phyloP scores from a whole-genome alignment of 2,888 invertebrate species.

The Tetranychus piercei region DNA sequence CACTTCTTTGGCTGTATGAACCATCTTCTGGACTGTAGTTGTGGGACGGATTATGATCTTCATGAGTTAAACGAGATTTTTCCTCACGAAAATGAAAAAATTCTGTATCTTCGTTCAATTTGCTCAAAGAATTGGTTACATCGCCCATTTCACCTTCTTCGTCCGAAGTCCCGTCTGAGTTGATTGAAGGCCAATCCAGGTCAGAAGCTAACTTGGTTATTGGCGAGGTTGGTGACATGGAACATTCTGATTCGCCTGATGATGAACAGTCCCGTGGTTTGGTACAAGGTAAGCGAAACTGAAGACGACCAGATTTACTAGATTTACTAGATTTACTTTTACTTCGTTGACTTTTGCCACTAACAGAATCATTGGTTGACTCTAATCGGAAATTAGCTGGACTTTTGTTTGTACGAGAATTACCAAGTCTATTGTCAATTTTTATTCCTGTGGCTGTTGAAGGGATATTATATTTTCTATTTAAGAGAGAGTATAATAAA shows the following conservation, averaged over 20 bases:
- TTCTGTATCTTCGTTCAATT: neutral
- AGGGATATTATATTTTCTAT: neutral
- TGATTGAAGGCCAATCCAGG: slow-evolving; percentile 21
- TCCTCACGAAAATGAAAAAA: neutral
- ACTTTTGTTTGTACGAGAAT: neutral
- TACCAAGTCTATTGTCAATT: neutral
- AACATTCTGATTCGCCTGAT: slow-evolving; percentile 10
- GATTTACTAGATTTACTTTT: neutral
- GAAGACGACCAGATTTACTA: neutral
- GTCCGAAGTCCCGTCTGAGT: slow-evolving; percentile 28
- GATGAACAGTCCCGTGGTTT: neutral
- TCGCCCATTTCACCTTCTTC: slow-evolving; percentile 27
- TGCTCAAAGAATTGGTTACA: neutral
- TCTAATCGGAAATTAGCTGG: neutral
- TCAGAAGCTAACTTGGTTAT: slow-evolving; percentile 12
- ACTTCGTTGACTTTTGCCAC: neutral
- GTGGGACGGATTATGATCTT: neutral
- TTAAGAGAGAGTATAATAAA: neutral
- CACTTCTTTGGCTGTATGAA: neutral
- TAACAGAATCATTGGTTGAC: neutral
- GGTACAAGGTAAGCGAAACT: neutral
- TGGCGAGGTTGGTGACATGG: neutral
- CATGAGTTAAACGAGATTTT: neutral
- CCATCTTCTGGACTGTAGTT: neutral
- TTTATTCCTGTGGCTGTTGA: neutral